Evolutionary conservation across 1,140 invertebrate species (phyloP).

Genomic region (Macrotrachela quadricornifera): DNA sequence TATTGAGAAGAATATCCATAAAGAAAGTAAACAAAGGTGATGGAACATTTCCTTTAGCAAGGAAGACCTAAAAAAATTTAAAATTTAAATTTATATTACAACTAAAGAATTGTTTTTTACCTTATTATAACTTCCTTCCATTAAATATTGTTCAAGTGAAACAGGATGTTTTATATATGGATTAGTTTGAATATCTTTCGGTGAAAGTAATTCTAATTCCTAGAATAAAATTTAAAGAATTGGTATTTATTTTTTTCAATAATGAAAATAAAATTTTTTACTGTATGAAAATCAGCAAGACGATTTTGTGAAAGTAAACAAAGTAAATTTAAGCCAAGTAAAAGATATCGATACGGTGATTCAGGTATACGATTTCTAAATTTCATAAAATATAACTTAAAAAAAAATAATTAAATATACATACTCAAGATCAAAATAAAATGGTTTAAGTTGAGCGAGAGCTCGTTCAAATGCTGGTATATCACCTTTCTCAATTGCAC

Average conservation of each 20-base stretch:
- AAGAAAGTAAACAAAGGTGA: conserved; percentile 84
- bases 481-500: conserved; percentile 69
- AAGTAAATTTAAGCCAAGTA: conserved; percentile 77
- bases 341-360: conserved; percentile 78
- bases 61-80: conserved; percentile 58
- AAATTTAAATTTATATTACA: too few relatives aligned
- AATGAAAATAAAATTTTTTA: conserved; percentile 15
- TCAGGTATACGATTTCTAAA: conserved; percentile 55
- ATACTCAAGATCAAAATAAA: conserved; percentile 87
- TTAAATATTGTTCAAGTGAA: conserved; percentile 85
- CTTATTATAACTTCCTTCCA: conserved; percentile 98
- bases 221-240: conserved; percentile 12
- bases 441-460: conserved; percentile 85
- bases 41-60: conserved; percentile 78
- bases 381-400: neutral
- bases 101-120: too few relatives aligned
- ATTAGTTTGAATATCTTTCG: conserved; percentile 67
- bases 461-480: conserved; percentile 83
- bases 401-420: conserved; percentile 3
- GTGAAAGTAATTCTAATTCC: conserved; percentile 77
- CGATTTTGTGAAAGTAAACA: conserved; percentile 85
- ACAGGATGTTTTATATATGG: conserved; percentile 83
- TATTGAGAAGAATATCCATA: conserved; percentile 82
- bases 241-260: too few relatives aligned
- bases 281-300: conserved; percentile 91